Percentiles rank a stretch among this genome's conserved stretches.
These are phyloP conservation scores for Acromyrmex charruanus DNA, from an alignment of 1,140 invertebrate species.

Conservation along the genomic window DNA sequence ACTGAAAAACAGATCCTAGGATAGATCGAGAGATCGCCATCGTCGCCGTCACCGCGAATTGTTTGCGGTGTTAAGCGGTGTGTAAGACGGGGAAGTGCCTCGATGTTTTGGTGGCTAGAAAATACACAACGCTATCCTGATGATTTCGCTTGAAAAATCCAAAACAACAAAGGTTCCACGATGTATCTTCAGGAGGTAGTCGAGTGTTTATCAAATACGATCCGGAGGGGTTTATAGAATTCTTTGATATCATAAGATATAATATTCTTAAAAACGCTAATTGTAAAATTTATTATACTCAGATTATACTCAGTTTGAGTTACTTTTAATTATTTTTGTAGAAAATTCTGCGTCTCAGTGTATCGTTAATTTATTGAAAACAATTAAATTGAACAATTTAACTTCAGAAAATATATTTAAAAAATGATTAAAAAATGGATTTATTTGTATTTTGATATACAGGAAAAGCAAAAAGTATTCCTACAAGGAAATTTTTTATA, in stretches of 20 bases:
- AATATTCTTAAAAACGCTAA: too few relatives aligned
- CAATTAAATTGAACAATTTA: too few relatives aligned
- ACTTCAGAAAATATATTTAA: too few relatives aligned
- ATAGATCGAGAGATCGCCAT: slow-evolving; percentile 41
- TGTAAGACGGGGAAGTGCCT: slow-evolving; percentile 29
- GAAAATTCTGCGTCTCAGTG: too few relatives aligned
- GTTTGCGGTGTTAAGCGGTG: slow-evolving; percentile 60
- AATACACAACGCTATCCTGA: slow-evolving; percentile 39
- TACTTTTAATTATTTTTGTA: too few relatives aligned
- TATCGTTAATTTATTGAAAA: too few relatives aligned
- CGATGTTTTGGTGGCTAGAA: slow-evolving; percentile 45
- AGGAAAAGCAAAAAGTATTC: too few relatives aligned
- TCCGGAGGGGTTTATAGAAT: neutral
- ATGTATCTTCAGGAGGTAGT: slow-evolving; percentile 2
- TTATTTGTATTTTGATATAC: too few relatives aligned
- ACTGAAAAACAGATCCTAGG: slow-evolving; percentile 69
- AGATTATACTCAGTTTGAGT: too few relatives aligned
- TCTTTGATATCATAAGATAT: neutral
- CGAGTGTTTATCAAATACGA: slow-evolving; percentile 35
- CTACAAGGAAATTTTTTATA: too few relatives aligned
- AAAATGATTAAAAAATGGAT: too few relatives aligned
- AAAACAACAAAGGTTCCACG: slow-evolving; percentile 4
- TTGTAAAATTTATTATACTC: too few relatives aligned
- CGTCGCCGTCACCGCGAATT: slow-evolving; percentile 32
- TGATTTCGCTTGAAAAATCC: slow-evolving; percentile 25